Evolutionary conservation across 2,113 vertebrate species (phyloP), one percentile per base, ranked within the genome.

Genomic region (Siniperca chuatsi): DNA sequence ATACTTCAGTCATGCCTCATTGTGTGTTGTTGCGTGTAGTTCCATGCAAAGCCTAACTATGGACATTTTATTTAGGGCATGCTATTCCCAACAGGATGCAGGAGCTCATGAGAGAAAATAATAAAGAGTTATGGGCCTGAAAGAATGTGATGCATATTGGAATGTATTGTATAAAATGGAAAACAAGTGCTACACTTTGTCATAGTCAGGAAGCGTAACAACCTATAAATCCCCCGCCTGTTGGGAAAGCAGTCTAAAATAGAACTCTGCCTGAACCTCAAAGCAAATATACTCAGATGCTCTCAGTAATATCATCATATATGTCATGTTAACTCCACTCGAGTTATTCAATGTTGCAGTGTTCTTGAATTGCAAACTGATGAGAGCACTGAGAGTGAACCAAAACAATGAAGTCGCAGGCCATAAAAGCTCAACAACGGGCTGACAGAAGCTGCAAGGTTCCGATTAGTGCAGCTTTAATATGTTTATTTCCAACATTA

Each of bases 1-100:
- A 4, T 7, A 35, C 8, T 55, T 60, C 12, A n/a, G 37, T 29
- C 29, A 8, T 29, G 55, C 55, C 25, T 55, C 13, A n/a, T 65
- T 33, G 48, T 69, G 61, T 35, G 74, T 4, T 23, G 18, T 46
- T 82, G 44, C 77, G 67, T 35, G 44, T 20, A 33, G 37, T 69
- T 61, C 25, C 1, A 4, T 60, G 37, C 74, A 78, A 76, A 66
- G 70, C 3, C 1, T 18, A 25, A 74, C 25, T 64, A 37, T 64
- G 61, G 70, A 35, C 13, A 58, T 48, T 85, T 90, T 69, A 77
- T 78, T 65, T 29, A 61, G 61, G 55, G 33, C 72, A 75, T 11
- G 4, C 35, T 66, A 73, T 60, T 81, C 52, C 55, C 61, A 9
- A 76, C 72, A 42, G 16, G 44, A 67, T 20, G 55, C 23, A 9